phyloP scores from a whole-genome alignment of 2,888 invertebrate genomes.

The Eupithecia inturbata region DNA sequence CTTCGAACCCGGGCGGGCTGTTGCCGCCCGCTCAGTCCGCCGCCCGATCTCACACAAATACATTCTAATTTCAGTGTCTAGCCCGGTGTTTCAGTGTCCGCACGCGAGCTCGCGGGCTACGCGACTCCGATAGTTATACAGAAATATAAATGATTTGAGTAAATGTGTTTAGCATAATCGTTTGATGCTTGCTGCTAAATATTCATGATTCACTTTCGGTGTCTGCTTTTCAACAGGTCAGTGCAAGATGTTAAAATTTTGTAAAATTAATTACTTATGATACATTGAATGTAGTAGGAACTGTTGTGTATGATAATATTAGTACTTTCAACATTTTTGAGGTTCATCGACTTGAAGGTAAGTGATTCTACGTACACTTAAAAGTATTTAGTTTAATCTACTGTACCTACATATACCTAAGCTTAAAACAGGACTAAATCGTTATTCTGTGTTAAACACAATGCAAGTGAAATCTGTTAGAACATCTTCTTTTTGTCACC shows the following conservation, averaged over 20 bases:
- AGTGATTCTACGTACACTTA: background rate
- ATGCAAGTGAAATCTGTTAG: background rate
- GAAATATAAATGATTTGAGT: slow-evolving; percentile 55
- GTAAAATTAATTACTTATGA: background rate
- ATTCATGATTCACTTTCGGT: slow-evolving; percentile 59
- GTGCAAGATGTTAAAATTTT: slow-evolving; percentile 41
- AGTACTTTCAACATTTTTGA: background rate
- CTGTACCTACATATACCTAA: background rate
- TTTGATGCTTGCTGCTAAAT: slow-evolving; percentile 62
- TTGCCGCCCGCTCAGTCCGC: slow-evolving; percentile 62
- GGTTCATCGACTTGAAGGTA: background rate
- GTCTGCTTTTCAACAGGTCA: slow-evolving; percentile 68
- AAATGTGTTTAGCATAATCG: slow-evolving; percentile 52
- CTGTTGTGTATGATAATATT: background rate
- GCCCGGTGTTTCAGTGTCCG: slow-evolving; percentile 47
- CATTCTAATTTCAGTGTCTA: slow-evolving; percentile 50
- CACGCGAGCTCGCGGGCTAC: slow-evolving; percentile 34
- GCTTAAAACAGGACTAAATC: background rate
- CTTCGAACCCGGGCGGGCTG: slow-evolving; percentile 57
- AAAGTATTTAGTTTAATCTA: background rate
- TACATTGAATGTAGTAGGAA: background rate
- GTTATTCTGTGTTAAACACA: background rate
- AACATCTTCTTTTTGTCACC: background rate
- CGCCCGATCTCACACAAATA: slow-evolving; percentile 45
- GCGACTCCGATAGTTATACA: slow-evolving; percentile 36